Percentiles rank a stretch among this genome's conserved stretches.
These are phyloP conservation scores for Chalcosyrphus nemorum DNA, from an alignment of 2,888 invertebrate species.

Conservation along the genomic window DNA sequence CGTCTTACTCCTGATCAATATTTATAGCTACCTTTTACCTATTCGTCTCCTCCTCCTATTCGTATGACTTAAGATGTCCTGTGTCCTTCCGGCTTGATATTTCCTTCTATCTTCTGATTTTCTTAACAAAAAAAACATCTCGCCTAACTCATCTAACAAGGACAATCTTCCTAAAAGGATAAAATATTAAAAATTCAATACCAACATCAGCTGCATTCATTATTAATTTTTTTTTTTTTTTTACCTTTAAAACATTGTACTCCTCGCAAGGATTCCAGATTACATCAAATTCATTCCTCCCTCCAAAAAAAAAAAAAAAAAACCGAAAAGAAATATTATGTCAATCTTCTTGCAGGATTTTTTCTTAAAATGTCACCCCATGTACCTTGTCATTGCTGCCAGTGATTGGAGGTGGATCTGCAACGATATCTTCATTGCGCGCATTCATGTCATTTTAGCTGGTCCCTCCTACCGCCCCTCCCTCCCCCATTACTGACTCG, in stretches of 20 bases:
- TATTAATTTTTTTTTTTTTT: neutral
- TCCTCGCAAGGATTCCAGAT: neutral
- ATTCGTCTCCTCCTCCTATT: no score
- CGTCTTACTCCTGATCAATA: no score
- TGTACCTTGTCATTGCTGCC: neutral
- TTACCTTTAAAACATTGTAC: neutral
- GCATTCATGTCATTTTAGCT: slow-evolving; percentile 18
- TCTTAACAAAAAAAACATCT: neutral
- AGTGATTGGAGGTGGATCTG: neutral
- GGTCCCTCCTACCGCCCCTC: neutral
- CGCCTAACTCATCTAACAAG: neutral
- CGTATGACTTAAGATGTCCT: no score
- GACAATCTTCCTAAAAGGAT: no score
- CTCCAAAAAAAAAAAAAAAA: no score
- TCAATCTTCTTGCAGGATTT: neutral
- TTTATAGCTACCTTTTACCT: no score
- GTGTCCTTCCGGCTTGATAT: no score
- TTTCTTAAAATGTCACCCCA: neutral
- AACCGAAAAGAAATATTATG: no score
- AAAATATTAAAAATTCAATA: neutral
- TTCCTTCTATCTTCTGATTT: no score
- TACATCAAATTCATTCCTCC: slow-evolving; percentile 3
- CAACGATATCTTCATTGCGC: slow-evolving; percentile 25
- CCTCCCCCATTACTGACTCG: no score
- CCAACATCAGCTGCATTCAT: neutral